Percentiles rank a stretch among this genome's conserved stretches.
Evolutionary conservation across 2,888 invertebrate species (phyloP).

Genomic region (Ormia ochracea): DNA sequence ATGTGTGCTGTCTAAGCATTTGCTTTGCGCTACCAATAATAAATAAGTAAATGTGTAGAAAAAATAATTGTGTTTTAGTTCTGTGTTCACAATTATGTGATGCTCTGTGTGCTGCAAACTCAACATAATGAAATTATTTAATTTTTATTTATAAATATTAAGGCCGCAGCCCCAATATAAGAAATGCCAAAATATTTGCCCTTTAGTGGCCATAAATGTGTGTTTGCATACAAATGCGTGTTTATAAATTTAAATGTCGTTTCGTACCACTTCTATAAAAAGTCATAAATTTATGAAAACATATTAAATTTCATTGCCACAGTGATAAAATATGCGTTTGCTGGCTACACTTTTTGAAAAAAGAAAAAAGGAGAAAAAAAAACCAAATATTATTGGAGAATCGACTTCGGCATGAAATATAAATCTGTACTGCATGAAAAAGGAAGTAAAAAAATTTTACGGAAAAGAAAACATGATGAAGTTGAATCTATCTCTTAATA

Average conservation of each 20-base stretch:
- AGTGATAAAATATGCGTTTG: background rate
- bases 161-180: slow-evolving; percentile 25
- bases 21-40: background rate
- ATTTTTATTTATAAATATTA: slow-evolving; percentile 53
- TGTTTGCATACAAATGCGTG: background rate
- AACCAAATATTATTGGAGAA: slow-evolving; percentile 19
- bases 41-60: background rate
- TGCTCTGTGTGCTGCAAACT: background rate
- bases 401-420: background rate
- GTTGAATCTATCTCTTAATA: no score
- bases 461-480: no score
- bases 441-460: no score
- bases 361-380: no score
- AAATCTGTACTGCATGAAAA: no score
- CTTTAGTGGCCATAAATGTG: slow-evolving; percentile 22
- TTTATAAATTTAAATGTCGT: background rate
- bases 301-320: background rate
- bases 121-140: slow-evolving; percentile 37
- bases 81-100: background rate
- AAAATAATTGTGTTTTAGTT: background rate
- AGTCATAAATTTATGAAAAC: slow-evolving; percentile 15
- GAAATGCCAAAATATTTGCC: slow-evolving; percentile 36
- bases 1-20: background rate
- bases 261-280: background rate
- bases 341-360: background rate